These are phyloP conservation scores for Falco punctatus DNA, from an alignment of 2,113 vertebrate species.

Conservation along the genomic window DNA sequence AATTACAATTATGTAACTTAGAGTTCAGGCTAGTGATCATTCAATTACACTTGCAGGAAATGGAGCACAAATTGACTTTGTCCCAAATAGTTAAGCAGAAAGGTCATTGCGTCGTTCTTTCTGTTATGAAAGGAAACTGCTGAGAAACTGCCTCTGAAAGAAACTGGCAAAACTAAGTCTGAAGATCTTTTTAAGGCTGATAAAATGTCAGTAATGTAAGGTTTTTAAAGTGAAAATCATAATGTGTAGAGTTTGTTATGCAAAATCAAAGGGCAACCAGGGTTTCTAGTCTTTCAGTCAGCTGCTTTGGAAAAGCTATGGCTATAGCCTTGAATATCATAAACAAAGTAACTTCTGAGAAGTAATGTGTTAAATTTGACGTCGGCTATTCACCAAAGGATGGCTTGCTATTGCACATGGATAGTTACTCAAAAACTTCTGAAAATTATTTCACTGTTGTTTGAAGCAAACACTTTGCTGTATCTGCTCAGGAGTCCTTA, in stretches of 20 bases:
- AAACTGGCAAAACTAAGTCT: neutral
- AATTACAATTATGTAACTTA: constrained; percentile 59
- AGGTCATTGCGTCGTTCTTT: constrained; percentile 19
- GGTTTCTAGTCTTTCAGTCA: neutral
- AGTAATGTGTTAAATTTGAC: neutral
- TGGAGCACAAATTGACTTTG: constrained; percentile 56
- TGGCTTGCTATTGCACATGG: neutral
- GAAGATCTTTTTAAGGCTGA: neutral
- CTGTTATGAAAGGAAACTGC: neutral
- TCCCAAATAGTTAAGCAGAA: constrained; percentile 48
- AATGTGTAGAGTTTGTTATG: neutral
- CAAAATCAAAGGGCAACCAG: neutral
- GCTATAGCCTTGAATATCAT: neutral
- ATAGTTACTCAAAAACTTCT: neutral
- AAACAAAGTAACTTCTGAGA: neutral
- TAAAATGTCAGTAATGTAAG: neutral
- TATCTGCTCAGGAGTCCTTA: neutral
- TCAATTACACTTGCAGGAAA: constrained; percentile 51
- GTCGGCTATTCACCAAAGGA: neutral
- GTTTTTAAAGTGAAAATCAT: neutral
- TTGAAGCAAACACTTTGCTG: neutral
- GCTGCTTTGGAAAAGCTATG: neutral
- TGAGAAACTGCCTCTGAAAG: neutral
- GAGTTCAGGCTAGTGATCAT: constrained; percentile 55
- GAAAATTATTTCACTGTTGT: neutral